Evolutionary conservation across 2,888 invertebrate species (phyloP).

Genomic region (Lissocephala sabroskyi): DNA sequence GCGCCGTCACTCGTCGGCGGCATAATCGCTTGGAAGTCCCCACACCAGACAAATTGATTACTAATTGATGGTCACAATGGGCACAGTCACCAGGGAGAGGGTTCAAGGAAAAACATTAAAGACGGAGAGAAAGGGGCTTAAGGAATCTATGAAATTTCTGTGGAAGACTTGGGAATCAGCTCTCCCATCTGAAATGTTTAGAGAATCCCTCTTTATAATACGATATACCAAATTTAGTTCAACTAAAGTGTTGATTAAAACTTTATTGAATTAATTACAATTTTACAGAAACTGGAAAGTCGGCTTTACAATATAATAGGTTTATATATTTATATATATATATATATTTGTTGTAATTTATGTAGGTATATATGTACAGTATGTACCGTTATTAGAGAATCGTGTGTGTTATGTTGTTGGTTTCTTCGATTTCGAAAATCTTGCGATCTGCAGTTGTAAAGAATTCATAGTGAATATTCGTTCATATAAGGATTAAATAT

Average conservation of each 20-base stretch:
- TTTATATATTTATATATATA: constrained; percentile 16
- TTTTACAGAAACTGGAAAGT: constrained; percentile 68
- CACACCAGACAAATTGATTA: constrained; percentile 45
- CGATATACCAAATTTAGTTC: constrained; percentile 1
- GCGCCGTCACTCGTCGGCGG: constrained; percentile 35
- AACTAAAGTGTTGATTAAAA: constrained; percentile 66
- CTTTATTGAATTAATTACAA: constrained; percentile 68
- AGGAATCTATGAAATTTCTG: no score
- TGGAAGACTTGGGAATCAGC: no score
- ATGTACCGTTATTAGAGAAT: neutral
- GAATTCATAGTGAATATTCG: neutral
- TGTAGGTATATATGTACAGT: constrained; percentile 1
- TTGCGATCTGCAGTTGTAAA: neutral
- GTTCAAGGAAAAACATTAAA: no score
- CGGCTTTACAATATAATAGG: constrained; percentile 45
- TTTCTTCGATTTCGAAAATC: neutral
- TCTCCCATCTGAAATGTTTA: no score
- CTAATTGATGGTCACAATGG: constrained; percentile 37
- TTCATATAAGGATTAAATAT: neutral
- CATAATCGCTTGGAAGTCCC: neutral
- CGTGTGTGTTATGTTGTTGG: neutral
- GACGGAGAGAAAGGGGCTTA: constrained; percentile 10
- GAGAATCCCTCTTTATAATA: no score
- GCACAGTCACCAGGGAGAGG: constrained; percentile 3
- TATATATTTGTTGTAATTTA: no score